phyloP scores from a whole-genome alignment of 1,140 invertebrate genomes.

The Eurosta solidaginis region DNA sequence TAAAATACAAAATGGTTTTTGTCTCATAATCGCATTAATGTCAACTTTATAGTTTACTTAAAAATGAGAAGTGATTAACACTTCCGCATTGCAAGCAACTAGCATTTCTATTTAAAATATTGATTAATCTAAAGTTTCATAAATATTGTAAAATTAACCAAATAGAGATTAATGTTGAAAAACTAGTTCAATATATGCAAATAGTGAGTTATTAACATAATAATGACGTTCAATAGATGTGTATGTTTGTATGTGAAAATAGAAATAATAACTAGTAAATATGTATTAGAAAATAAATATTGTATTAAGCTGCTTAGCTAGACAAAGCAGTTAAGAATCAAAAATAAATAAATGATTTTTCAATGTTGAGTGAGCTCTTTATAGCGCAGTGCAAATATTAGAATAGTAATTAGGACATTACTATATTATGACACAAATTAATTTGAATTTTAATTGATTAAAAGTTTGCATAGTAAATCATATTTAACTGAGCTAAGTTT shows the following conservation, averaged over 20 bases:
- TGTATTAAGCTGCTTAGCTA: no score
- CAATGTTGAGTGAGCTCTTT: no score
- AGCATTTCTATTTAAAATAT: constrained; percentile 6
- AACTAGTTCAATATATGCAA: background rate
- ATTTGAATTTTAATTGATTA: no score
- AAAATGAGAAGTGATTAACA: background rate
- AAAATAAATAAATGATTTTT: background rate
- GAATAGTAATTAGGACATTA: no score
- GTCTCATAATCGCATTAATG: background rate
- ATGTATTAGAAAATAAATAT: background rate
- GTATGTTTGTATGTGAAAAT: background rate
- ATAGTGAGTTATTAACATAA: constrained; percentile 1
- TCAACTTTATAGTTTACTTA: background rate
- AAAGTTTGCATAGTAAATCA: no score
- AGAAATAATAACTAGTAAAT: background rate
- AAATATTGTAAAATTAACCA: background rate
- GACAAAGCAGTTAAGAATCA: no score
- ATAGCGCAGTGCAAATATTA: no score
- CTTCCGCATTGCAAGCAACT: constrained; percentile 1
- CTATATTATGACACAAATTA: no score
- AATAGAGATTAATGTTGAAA: background rate
- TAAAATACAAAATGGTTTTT: background rate
- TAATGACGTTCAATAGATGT: background rate
- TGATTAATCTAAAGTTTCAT: background rate
- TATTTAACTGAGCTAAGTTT: no score